Evolutionary conservation across 2,888 invertebrate species (phyloP), one percentile per base, ranked within the genome.

Genomic region (Athalia rosae): DNA sequence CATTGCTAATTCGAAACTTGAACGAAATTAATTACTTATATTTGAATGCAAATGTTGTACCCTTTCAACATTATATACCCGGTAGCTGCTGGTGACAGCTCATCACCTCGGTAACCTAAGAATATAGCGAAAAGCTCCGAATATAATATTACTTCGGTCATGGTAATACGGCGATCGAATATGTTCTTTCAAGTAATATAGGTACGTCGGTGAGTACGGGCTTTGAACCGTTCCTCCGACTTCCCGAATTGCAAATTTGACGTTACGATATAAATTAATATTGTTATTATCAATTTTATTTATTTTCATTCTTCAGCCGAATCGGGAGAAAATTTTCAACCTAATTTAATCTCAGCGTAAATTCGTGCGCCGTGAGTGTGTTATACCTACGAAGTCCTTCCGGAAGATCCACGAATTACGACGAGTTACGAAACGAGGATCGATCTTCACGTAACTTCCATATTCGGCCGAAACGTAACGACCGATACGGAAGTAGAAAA

Each of bases 1-100:
- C 58, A 71, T 45, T 61, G 74, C 74, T 48, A 50, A 74, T 74
- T 74, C 61, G 62, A 15, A 41, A n/a, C 43, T 61, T 28, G n/a
- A 15, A 62, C 13, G 6, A 74, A 59, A 74, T 74, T n/a, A 61
- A 71, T 71, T 13, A 43, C 15, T 7, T 43, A 13, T 45, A 71
- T 71, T 58, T 43, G 43, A 41, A 71, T 71, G 58, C 45, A 28
- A 53, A 67, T 67, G 8, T 67, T 15, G 53, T 8, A 53, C 6
- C 67, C 58, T 58, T 43, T 71, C 9, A 56, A 56, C 43, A 13
- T 45, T 45, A n/a, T 11, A 58, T 28, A 28, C 28, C 28, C 13
- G 62, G 13, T 8, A 50, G 7, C 4, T 58, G 58, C 43, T 28
- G 6, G 48, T 28, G 66, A 48, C 66, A 48, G 5, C 66, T 66